Percentiles rank a stretch among this genome's conserved stretches.
Conservation (phyloP, 2,888 invertebrate genomes). For the Eupithecia vulgata region DNA sequence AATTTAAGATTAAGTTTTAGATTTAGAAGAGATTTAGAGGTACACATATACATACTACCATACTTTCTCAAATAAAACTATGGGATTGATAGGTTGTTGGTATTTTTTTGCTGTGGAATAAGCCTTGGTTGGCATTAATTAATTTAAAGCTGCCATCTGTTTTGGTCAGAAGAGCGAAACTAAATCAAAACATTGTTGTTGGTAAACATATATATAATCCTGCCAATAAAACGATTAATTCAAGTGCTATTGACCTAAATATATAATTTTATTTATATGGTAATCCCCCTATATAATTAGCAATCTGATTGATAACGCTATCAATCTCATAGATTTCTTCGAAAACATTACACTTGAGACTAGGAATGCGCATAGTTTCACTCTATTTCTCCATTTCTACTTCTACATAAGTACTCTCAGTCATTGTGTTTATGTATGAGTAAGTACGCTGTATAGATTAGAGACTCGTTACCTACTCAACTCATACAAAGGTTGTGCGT, state of each 20-base stretch:
- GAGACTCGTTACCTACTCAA: background rate
- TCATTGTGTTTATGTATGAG: background rate
- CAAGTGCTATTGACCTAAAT: conserved; percentile 31
- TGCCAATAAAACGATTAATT: conserved; percentile 22
- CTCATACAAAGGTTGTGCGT: background rate
- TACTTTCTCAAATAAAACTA: background rate
- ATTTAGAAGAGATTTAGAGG: no score
- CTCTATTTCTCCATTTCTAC: background rate
- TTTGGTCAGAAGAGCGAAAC: background rate
- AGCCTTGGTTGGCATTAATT: background rate
- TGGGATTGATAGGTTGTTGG: background rate
- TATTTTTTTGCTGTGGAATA: background rate
- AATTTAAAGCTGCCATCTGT: background rate
- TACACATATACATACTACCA: background rate
- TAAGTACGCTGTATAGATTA: background rate
- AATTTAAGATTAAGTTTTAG: no score
- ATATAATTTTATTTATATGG: conserved; percentile 19
- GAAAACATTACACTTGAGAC: conserved; percentile 35
- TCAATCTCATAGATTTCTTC: conserved; percentile 24
- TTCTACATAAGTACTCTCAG: background rate
- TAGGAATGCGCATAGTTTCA: conserved; percentile 29
- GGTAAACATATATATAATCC: background rate
- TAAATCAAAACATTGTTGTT: conserved; percentile 5
- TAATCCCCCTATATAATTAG: conserved; percentile 35
- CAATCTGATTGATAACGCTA: conserved; percentile 22